A percentile compares a stretch with the other conserved stretches of the same genome.
phyloP scores from a whole-genome alignment of 1,140 invertebrate genomes.

The Kradibia gibbosae region DNA sequence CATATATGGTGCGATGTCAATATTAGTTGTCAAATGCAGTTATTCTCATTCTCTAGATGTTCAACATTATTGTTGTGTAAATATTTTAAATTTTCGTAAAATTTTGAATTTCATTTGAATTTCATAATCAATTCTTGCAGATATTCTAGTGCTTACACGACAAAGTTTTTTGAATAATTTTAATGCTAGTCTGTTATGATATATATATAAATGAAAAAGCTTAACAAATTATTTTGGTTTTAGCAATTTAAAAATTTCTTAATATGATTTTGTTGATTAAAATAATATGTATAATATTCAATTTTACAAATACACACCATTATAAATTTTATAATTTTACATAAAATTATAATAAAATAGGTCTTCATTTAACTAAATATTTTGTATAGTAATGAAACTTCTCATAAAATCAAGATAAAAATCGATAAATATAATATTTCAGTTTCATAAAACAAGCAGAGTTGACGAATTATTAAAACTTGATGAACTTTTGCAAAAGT shows the following conservation, averaged over 20 bases:
- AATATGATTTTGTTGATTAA: no score
- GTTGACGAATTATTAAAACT: background rate
- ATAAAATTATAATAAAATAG: no score
- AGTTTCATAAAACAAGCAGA: background rate
- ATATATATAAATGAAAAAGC: no score
- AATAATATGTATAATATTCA: no score
- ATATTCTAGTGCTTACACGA: no score
- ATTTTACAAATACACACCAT: no score
- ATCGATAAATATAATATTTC: background rate
- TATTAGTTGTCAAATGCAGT: background rate
- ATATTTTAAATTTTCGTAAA: background rate
- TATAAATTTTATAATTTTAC: no score
- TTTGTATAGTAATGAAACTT: background rate
- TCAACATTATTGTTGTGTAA: background rate
- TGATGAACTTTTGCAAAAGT: conserved; percentile 37
- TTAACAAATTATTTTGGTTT: no score
- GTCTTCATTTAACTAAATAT: no score
- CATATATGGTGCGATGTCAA: background rate
- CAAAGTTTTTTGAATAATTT: no score
- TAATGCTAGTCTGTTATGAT: no score
- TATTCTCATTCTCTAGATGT: background rate
- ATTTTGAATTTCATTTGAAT: background rate
- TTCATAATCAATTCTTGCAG: background rate
- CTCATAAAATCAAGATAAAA: background rate
- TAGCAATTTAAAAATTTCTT: no score